Evolutionary conservation across 2,113 vertebrate species (phyloP), one percentile per base, ranked within the genome.

Genomic region (Pithys albifrons): DNA sequence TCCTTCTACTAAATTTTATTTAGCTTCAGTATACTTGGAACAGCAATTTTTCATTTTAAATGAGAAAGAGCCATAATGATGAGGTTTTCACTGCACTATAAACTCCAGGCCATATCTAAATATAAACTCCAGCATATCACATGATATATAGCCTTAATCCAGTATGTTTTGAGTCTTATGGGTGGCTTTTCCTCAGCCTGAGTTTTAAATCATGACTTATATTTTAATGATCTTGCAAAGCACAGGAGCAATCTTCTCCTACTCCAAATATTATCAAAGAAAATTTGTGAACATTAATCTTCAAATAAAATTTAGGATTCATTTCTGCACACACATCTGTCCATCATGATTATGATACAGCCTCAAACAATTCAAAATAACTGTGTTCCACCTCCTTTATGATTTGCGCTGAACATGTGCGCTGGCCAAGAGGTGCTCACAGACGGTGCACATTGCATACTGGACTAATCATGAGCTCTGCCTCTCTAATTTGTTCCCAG

Each of bases 381-480:
- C 10, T 31, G 16, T 33, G 20, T 46, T 48, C 57, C 22, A 28
- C 4, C 23, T 31, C 3, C 25, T 58, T 61, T 31, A 28, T 27
- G 20, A 41, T 46, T 71, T 74, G 28, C 23, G 23, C 49, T 37
- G 23, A 28, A 62, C 29, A 18, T 3, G 3, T 23, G 20, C 19
- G 41, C 45, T 48, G 27, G 29, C 33, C 48, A 51, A 16, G 35
- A 43, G 22, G 18, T 8, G 6, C n/a, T 23, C 3, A 12, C 9
- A 29, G 24, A 31, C 31, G 9, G 5, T 41, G 19, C 23, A 51
- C 9, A 3, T 8, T n/a, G 11, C 1, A 0, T 5, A 13, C 23
- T 2, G 6, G 15, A 27, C 24, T 46, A 28, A 59, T 13, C 9
- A 46, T 4, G 12, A 69, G 18, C 28, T 51, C 25, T 62, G 69